A percentile compares a stretch with the other conserved stretches of the same genome.
Evolutionary conservation across 2,113 vertebrate genomes (phyloP).

Genomic region (Ciconia stormi): DNA sequence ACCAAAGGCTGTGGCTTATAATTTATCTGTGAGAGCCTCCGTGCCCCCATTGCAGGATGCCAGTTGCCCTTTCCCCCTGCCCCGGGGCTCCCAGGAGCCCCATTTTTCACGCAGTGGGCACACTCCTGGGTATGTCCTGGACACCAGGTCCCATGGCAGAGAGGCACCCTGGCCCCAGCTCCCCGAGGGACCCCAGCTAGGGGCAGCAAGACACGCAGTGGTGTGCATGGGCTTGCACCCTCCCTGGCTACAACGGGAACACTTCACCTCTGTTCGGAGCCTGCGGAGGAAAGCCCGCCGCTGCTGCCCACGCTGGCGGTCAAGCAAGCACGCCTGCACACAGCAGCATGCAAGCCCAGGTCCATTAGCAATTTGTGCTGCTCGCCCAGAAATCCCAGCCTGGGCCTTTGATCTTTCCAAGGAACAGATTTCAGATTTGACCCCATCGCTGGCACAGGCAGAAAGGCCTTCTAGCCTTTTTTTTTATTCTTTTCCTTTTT

Average conservation of each 20-base stretch:
- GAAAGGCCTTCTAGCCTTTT: neutral
- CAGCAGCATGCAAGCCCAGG: neutral
- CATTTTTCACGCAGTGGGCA: accelerated
- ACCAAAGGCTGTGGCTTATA: neutral
- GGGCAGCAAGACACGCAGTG: neutral
- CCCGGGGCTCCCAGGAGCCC: neutral
- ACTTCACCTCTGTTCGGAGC: neutral
- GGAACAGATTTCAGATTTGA: neutral
- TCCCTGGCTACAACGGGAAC: accelerated
- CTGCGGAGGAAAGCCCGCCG: neutral
- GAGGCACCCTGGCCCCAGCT: neutral
- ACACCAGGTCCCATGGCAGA: accelerated
- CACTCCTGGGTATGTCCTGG: accelerated
- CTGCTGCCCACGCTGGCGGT: accelerated
- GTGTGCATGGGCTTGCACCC: neutral
- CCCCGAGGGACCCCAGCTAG: accelerated
- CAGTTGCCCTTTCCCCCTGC: neutral
- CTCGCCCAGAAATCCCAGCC: neutral
- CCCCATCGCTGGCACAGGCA: neutral
- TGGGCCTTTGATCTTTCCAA: neutral
- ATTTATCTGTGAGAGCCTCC: accelerated
- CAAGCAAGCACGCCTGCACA: accelerated
- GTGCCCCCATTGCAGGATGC: accelerated
- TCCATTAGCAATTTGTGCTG: neutral
- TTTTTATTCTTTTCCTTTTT: neutral